phyloP scores from a whole-genome alignment of 2,888 invertebrate species.

The Hofmannophila pseudospretella region DNA sequence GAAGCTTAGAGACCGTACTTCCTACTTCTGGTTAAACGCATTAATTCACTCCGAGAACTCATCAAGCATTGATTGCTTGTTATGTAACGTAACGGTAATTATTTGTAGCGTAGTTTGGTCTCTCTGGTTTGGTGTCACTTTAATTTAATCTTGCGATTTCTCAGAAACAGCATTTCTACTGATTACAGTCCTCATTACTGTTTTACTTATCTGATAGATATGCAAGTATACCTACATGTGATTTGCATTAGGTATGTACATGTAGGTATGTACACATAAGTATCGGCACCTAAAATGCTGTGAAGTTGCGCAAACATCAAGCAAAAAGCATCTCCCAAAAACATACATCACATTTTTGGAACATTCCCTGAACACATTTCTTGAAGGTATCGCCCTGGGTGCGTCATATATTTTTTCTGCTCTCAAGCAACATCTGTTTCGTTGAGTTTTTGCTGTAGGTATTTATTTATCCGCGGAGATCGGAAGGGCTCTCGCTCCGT shows the following conservation, averaged over 20 bases:
- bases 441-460: conserved; percentile 15
- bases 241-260: too few species aligned
- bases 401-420: background rate
- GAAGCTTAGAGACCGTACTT: background rate
- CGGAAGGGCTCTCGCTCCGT: conserved; percentile 52
- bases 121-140: too few species aligned
- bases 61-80: conserved; percentile 37
- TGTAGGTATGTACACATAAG: too few species aligned
- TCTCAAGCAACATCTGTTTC: conserved; percentile 6
- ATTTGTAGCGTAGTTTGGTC: conserved; percentile 6
- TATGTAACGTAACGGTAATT: conserved; percentile 24
- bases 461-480: conserved; percentile 48
- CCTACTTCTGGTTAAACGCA: conserved; percentile 22
- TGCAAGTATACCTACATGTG: too few species aligned
- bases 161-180: conserved; percentile 1
- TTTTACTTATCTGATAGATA: too few species aligned
- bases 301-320: too few species aligned
- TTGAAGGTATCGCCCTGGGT: background rate
- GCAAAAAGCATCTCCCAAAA: too few species aligned
- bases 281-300: too few species aligned
- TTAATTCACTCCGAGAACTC: conserved; percentile 45
- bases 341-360: too few species aligned
- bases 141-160: conserved; percentile 1
- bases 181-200: too few species aligned
- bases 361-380: background rate